Percentiles rank a stretch among this genome's conserved stretches.
phyloP scores from a whole-genome alignment of 2,797 vertebrate genomes.

The Myotis vivesi region DNA sequence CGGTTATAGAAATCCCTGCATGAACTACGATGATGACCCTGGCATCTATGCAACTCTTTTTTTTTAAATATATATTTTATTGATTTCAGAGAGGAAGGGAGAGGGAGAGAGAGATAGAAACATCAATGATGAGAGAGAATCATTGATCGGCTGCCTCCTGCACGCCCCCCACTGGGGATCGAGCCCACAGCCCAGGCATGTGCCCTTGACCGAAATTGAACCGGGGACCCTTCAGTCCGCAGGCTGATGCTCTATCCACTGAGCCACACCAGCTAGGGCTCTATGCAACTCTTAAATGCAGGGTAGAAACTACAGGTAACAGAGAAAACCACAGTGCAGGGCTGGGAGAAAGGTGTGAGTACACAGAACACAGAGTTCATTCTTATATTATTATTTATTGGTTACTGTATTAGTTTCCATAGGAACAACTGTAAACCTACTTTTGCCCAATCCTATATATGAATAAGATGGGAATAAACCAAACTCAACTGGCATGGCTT shows the following conservation, averaged over 20 bases:
- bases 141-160: background rate
- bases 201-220: background rate
- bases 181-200: background rate
- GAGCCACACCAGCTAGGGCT: background rate
- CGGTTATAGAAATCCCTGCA: accelerated
- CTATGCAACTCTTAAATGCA: background rate
- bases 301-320: background rate
- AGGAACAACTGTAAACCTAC: background rate
- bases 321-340: background rate
- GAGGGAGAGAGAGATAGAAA: background rate
- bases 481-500: background rate
- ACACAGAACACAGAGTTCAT: background rate
- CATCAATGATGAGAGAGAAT: background rate
- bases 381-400: background rate
- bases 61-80: background rate
- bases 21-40: accelerated
- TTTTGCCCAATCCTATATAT: background rate
- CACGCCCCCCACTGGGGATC: background rate
- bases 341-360: background rate
- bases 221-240: background rate
- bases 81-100: background rate
- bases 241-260: background rate
- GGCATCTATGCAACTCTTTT: no score
- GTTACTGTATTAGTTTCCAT: background rate
- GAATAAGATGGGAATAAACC: background rate